Evolutionary conservation across 1,140 invertebrate genomes (phyloP).

Genomic region (Frieseomelitta varia): DNA sequence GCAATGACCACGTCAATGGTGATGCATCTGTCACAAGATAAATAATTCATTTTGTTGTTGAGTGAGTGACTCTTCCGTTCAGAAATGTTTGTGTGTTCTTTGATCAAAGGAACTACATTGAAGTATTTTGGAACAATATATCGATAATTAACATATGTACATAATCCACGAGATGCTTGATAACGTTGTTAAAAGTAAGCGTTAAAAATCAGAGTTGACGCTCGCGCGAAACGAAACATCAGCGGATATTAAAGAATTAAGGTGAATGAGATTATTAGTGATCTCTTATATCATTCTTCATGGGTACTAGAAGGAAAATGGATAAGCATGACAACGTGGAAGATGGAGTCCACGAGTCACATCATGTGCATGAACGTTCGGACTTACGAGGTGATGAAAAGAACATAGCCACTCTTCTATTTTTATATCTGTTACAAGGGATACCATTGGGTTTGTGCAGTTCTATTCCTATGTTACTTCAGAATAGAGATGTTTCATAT

Average conservation of each 20-base stretch:
- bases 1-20: constrained; percentile 31
- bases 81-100: constrained; percentile 7
- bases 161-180: neutral
- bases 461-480: constrained; percentile 97
- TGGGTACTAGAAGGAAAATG: constrained; percentile 61
- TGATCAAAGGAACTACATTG: neutral
- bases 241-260: neutral
- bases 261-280: neutral
- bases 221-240: neutral
- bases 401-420: constrained; percentile 93
- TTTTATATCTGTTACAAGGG: constrained; percentile 97
- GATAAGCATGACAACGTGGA: constrained; percentile 58
- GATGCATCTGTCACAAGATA: neutral
- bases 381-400: constrained; percentile 87
- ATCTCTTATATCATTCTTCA: neutral
- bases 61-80: neutral
- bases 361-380: constrained; percentile 72
- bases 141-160: neutral
- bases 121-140: neutral
- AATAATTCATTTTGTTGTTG: constrained; percentile 35
- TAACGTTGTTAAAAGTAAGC: constrained; percentile 24
- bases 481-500: constrained; percentile 94
- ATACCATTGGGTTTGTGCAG: constrained; percentile 96
- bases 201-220: neutral
- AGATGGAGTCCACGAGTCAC: constrained; percentile 55